Base-by-base conservation (phyloP, 2,888 invertebrate genomes). In the Pteria penguin region DNA sequence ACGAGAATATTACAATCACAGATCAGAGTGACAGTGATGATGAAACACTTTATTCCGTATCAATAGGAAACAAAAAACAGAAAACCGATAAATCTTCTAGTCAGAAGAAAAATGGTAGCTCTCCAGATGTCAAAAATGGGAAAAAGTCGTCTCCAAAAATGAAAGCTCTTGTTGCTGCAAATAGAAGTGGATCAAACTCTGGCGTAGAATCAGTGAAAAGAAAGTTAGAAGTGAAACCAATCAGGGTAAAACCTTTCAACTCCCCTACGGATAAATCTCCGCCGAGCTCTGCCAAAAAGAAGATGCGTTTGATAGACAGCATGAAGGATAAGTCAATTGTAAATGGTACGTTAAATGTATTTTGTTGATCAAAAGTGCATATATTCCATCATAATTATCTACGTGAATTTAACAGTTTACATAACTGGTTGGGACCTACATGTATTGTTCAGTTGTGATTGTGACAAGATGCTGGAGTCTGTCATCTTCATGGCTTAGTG, bases 41-140 rank as follows among this genome's bases (percentile, higher is more conserved):
- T 68, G 83, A 82, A 62, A 74, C 86, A 65, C 70, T 86, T 54
- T 88, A 86, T 77, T 86, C 85, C 0, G 73, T 88, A 24, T 72
- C 76, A 24, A 76, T 78, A 22, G 18, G n/a, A 32, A 71, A 70
- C 27, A 57, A 14, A 3, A 5, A 52, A 32, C 55, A 8, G n/a
- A 33, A n/a, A 60, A 58, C 45, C 22, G 26, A 61, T 14, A 29
- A 60, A 11, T n/a, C 24, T 24, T 58, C 61, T 45, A 60, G 29
- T 26, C 61, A 31, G 33, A 58, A 70, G 26, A 27, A 14, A 27
- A 68, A 60, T 29, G 24, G 32, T 22, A 32, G 29, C 32, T 22
- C 29, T 22, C 57, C 68, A 8, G 14, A 31, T 22, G 11, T 5
- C 4, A 68, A 52, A 14, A 45, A 8, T 14, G 24, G 8, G 24